Base-by-base conservation (phyloP, 2,797 vertebrate genomes). In the Graptemys geographica region DNA sequence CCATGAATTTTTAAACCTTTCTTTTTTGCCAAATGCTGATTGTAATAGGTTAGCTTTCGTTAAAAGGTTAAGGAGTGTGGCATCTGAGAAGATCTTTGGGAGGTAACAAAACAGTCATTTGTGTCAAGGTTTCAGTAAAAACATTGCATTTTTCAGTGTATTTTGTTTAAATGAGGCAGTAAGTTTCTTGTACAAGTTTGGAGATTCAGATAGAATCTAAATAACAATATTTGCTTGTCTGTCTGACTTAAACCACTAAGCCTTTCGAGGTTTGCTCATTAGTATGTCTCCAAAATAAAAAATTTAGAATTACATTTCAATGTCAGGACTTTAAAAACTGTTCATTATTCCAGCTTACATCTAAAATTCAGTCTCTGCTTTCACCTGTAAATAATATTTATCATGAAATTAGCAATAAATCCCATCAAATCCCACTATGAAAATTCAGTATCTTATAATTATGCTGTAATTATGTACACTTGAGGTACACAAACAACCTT, bases 391-490 rank as follows among this genome's bases (percentile, higher is more conserved):
- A 72, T 10, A 72, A n/a, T 72, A 12, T 23, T 72, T 41, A 21
- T 41, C 21, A 72, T 41, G n/a, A 72, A 72, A 72, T 72, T 72
- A 33, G 8, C 33, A 87, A 52, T 47, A 87, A 88, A 33, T 1
- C 51, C 15, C 55, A 55, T 74, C 7, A 27, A 21, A 37, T 52
- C 2, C 44, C 3, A 13, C 16, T 0, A 1, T 57, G 31, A 12
- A 82, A 13, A n/a, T 80, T 16, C 84, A 5, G 74, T 74, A 10
- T 0, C 0, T 56, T 83, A 11, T 15, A 8, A 57, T 31, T 59
- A 31, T 31, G 6, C 8, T 91, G 3, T 28, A 52, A 52, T 82
- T 55, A 41, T 81, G 44, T 72, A 59, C 79, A 53, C 37, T 79
- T 37, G 53, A 92, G 94, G 44, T 21, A 55, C 65, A 83, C 1